A percentile compares a stretch with the other conserved stretches of the same genome.
Evolutionary conservation across 1,140 invertebrate genomes (phyloP).

Genomic region (Vanessa atalanta): DNA sequence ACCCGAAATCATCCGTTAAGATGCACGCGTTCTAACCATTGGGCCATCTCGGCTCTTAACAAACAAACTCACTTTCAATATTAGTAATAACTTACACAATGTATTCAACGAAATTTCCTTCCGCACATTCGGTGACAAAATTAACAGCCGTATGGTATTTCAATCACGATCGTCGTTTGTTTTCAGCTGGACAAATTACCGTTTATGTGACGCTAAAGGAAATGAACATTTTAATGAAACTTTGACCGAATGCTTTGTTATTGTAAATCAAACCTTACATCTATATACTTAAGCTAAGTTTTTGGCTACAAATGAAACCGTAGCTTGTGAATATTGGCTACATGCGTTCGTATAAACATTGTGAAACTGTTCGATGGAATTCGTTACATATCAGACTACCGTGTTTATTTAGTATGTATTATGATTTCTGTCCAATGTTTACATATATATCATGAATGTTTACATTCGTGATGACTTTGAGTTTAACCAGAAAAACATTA

Average conservation of each 20-base stretch:
- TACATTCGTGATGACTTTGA: too few relatives aligned
- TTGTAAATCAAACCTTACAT: constrained; percentile 7
- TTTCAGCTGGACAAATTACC: constrained; percentile 28
- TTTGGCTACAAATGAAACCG: neutral
- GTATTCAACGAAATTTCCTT: too few relatives aligned
- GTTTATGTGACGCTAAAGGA: constrained; percentile 29
- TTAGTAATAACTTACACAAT: too few relatives aligned
- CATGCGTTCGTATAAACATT: constrained; percentile 7
- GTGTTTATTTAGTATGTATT: neutral
- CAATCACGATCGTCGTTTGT: constrained; percentile 20
- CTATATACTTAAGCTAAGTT: neutral
- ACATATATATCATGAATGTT: too few relatives aligned
- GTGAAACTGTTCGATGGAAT: neutral
- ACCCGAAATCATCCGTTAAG: too few relatives aligned
- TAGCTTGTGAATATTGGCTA: constrained; percentile 14
- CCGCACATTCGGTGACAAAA: neutral
- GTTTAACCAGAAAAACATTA: too few relatives aligned
- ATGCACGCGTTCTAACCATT: too few relatives aligned
- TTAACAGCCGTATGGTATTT: constrained; percentile 24
- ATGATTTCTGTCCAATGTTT: too few relatives aligned
- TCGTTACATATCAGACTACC: neutral
- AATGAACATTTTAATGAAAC: constrained; percentile 35
- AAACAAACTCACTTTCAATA: too few relatives aligned
- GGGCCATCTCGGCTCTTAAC: too few relatives aligned
- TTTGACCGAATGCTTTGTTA: neutral